These are phyloP conservation scores for Netelia inedita DNA, from an alignment of 2,888 invertebrate genomes.

Conservation along the genomic window DNA sequence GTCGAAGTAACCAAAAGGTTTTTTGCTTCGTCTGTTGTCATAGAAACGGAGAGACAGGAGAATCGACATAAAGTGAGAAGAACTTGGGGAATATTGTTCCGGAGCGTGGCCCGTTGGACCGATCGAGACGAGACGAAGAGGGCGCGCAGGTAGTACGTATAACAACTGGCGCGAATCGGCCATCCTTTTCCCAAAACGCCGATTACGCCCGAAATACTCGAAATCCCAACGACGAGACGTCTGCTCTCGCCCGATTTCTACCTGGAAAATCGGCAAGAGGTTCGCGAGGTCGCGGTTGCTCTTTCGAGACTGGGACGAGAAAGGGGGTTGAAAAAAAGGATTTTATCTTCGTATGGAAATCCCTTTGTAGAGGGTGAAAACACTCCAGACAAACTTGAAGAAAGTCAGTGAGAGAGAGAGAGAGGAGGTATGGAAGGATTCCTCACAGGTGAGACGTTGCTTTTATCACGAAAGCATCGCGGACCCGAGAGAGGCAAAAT, in stretches of 20 bases:
- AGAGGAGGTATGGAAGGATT: conserved; percentile 32
- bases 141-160: not conserved
- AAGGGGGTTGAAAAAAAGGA: not conserved
- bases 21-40: conserved; percentile 77
- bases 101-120: not conserved
- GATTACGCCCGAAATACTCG: conserved; percentile 2
- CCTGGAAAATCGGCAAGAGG: not conserved
- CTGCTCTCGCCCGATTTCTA: not conserved
- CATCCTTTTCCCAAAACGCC: conserved; percentile 28
- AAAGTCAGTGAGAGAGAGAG: conserved; percentile 2
- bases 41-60: conserved; percentile 73
- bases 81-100: not conserved
- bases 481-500: conserved; percentile 41
- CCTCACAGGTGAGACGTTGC: conserved; percentile 51
- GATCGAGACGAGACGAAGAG: conserved; percentile 5
- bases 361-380: conserved; percentile 6
- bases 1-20: no score
- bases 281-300: not conserved
- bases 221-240: conserved; percentile 1
- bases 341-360: not conserved
- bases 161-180: not conserved
- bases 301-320: not conserved
- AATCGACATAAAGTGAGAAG: not conserved
- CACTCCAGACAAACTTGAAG: not conserved
- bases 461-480: conserved; percentile 49